Base-by-base conservation (phyloP, 2,113 vertebrate species). In the Acrocephalus arundinaceus region DNA sequence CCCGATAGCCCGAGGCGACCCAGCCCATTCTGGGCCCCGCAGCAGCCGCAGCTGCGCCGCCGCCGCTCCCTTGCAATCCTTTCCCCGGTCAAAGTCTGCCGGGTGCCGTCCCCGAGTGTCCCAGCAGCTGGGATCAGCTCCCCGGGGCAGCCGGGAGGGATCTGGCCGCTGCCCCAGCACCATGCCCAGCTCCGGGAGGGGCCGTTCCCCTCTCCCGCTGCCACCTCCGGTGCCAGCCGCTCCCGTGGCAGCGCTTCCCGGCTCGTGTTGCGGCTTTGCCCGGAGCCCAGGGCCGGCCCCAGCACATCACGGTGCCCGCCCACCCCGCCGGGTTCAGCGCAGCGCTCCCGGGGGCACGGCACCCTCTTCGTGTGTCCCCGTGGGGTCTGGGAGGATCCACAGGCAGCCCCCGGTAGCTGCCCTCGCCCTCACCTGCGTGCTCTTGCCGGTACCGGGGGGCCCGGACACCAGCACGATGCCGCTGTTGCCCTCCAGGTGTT, bases 381-480 rank as follows among this genome's bases (percentile, higher is more conserved):
- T 6, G 45, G 63, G 22, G 13, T 33, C 41, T 6, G 7, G 27
- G 14, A 35, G 13, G 24, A 35, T 48, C 17, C 54, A 6, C 30
- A 19, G 0, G 5, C 51, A 75, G 35, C 24, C 6, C 59, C 28
- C 31, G 3, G 35, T 2, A 13, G 58, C 8, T 7, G 49, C 11
- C 30, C 51, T 2, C 1, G 31, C 12, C 33, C 78, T 90, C 96
- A 99, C 99, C 98, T 99, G 99, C 2, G 99, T 99, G 97, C 99
- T 99, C 95, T 99, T 99, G 73, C 99, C 99, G 2, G 97, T 94
- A 21, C 99, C 99, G 0, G 98, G 98, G 15, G 97, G 97, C 3
- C 98, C 98, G 1, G 99, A 99, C 62, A 99, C 97, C 83, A 99
- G 95, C 68, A 99, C 95, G 96, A 99, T 98, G 88, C 97, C 98